A percentile compares a stretch with the other conserved stretches of the same genome.
These are phyloP conservation scores for Adelosebastes latens DNA, from an alignment of 2,797 vertebrate genomes.

Conservation along the genomic window DNA sequence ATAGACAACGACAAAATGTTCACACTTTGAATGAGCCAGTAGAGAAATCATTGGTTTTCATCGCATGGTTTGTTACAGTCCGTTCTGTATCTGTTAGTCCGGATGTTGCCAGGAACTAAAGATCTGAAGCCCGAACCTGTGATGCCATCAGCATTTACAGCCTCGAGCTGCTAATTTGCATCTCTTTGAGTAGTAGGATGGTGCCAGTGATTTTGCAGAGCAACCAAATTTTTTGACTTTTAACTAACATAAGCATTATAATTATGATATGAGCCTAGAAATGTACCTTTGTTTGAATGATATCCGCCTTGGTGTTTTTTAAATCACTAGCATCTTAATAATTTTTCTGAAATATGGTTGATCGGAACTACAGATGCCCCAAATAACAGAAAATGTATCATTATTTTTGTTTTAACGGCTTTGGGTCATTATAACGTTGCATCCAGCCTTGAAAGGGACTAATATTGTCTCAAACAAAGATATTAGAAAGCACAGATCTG, in stretches of 20 bases:
- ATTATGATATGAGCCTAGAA: conserved; percentile 1
- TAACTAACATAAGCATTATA: neutral
- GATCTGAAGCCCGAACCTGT: conserved; percentile 31
- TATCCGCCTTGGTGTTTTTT: neutral
- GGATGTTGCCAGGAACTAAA: conserved; percentile 10
- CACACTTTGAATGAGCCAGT: conserved; percentile 1
- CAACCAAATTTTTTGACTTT: conserved; percentile 2
- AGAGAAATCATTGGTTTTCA: conserved; percentile 29
- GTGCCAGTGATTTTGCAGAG: conserved; percentile 18
- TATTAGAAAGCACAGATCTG: conserved; percentile 12
- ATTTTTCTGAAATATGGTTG: neutral
- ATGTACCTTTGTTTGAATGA: neutral
- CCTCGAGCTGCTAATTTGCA: conserved; percentile 44
- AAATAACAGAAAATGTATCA: conserved; percentile 11
- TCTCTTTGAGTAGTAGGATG: conserved; percentile 25
- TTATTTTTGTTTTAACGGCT: neutral
- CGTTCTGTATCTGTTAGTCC: neutral
- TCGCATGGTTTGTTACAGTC: conserved; percentile 7
- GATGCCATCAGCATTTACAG: conserved; percentile 40
- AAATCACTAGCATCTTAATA: neutral
- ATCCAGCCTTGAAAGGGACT: conserved; percentile 6
- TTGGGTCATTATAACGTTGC: conserved; percentile 5
- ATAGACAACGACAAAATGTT: conserved; percentile 23
- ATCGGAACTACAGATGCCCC: neutral
- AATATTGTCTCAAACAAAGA: neutral